Evolutionary conservation across 1,140 invertebrate genomes (phyloP).

Genomic region (Cecropterus lyciades): DNA sequence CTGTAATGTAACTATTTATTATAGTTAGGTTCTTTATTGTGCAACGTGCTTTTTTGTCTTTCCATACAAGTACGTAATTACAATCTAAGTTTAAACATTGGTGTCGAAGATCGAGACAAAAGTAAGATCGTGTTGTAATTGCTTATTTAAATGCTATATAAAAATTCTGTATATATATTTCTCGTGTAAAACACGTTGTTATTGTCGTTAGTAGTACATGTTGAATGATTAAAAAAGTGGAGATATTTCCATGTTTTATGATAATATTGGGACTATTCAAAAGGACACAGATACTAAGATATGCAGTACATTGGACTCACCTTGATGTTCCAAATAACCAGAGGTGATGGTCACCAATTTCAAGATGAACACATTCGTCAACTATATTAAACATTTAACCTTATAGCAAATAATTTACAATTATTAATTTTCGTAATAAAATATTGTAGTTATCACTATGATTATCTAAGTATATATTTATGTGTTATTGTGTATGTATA

Average conservation of each 20-base stretch:
- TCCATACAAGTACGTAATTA: slow-evolving; percentile 1
- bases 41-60: slow-evolving; percentile 8
- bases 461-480: no score
- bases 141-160: neutral
- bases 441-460: no score
- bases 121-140: neutral
- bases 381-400: no score
- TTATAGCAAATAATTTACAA: no score
- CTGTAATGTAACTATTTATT: slow-evolving; percentile 20
- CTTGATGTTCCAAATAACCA: neutral
- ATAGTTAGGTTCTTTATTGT: slow-evolving; percentile 15
- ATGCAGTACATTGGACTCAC: neutral
- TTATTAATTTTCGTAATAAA: no score
- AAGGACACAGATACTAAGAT: neutral
- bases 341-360: neutral
- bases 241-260: neutral
- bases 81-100: neutral
- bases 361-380: neutral
- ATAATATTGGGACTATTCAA: neutral
- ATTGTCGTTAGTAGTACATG: neutral
- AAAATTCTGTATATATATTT: neutral
- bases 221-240: no score
- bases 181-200: no score
- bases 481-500: no score
- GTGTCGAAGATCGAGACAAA: neutral